Base-by-base conservation (phyloP, 2,797 vertebrate genomes). In the Cirrhinus mrigala region DNA sequence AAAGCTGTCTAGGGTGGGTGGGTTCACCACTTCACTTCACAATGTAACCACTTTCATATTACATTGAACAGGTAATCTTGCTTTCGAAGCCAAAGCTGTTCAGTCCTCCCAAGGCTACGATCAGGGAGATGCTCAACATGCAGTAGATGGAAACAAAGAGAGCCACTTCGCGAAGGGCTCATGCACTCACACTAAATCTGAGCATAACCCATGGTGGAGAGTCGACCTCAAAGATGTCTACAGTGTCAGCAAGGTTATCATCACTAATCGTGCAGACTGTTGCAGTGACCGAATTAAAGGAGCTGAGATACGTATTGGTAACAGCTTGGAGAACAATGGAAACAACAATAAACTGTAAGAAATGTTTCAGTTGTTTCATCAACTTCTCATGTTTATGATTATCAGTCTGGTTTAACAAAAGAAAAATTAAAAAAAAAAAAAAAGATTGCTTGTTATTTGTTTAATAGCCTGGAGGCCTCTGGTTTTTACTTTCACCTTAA, bases 121-220 rank as follows among this genome's bases (percentile, higher is more conserved):
- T 14, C 24, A 14, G 24, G 58, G 58, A 60, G n/a, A 0, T 29
- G 15, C 46, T 74, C 8, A 52, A 29, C 8, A 11, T 29, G 46
- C 46, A 24, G n/a, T 60, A 1, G 58, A 60, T 14, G 58, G 58
- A 1, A 60, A 60, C 24, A 60, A 1, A 14, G n/a, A 24, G 4
- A 24, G 10, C 14, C 0, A 62, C 27, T 62, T 24, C 58, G 14
- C 27, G 58, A 12, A 6, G 1, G 58, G 10, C 0, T 73, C 50
- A 1, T 82, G 81, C 68, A 48, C 81, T 22, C 3, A 48, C 37
- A 82, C 58, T 27, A 2, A 12, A 3, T 0, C 0, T 6, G 22
- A 80, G 33, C 29, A 8, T 16, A 29, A 68, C 50, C 79, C 62
- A 5, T 80, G 58, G 58, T 62, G 58, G 58, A 62, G n/a, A 62